phyloP scores from a whole-genome alignment of 2,888 invertebrate genomes.

The Clepsis dumicolana region DNA sequence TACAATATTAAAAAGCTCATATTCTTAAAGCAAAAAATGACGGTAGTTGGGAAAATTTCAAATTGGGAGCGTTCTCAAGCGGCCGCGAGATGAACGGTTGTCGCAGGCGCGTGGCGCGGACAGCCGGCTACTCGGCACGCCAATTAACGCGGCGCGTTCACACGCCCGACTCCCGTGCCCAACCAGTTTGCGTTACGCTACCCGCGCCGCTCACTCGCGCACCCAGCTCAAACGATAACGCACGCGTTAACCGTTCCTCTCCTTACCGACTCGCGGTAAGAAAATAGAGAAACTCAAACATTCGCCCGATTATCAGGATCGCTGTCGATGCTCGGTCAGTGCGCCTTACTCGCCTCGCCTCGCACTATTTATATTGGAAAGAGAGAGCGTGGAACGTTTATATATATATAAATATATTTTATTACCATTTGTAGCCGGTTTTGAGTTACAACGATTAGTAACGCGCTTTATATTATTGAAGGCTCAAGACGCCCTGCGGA shows the following conservation, averaged over 20 bases:
- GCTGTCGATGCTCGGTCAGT: conserved; percentile 84
- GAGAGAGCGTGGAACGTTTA: conserved; percentile 79
- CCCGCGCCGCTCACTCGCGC: conserved; percentile 55
- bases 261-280: conserved; percentile 72
- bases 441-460: conserved; percentile 79
- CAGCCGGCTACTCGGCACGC: conserved; percentile 77
- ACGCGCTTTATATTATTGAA: conserved; percentile 75
- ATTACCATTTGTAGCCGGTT: conserved; percentile 84
- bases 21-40: conserved; percentile 6
- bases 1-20: neutral
- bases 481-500: conserved; percentile 59
- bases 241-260: conserved; percentile 57
- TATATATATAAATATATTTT: conserved; percentile 79
- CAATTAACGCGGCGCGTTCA: conserved; percentile 82
- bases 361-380: conserved; percentile 84
- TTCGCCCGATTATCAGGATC: conserved; percentile 82
- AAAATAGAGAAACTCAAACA: conserved; percentile 84
- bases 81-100: conserved; percentile 56
- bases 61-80: conserved; percentile 61
- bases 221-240: conserved; percentile 61
- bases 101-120: conserved; percentile 77
- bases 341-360: conserved; percentile 74
- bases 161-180: conserved; percentile 62
- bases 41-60: conserved; percentile 61
- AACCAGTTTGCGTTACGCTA: conserved; percentile 54